Percentiles rank a stretch among this genome's conserved stretches.
Conservation (phyloP, 2,113 vertebrate species). For the Paramisgurnus dabryanus region DNA sequence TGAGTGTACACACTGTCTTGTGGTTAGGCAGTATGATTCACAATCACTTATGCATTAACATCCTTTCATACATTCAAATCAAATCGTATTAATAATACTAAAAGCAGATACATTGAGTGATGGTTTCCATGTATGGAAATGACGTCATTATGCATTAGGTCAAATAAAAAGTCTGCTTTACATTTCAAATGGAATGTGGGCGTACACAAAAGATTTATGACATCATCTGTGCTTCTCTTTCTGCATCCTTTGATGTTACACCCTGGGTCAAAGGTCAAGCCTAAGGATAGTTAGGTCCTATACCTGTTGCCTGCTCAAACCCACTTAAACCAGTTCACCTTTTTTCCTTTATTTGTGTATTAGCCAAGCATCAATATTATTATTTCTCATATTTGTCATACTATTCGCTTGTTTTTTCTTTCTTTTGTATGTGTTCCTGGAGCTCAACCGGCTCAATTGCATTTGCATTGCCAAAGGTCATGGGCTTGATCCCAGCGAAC, state of each 20-base stretch:
- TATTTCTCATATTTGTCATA: neutral
- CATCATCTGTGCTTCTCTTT: neutral
- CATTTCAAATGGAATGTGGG: neutral
- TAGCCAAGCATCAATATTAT: neutral
- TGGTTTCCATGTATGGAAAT: too few relatives aligned
- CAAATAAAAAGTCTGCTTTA: neutral
- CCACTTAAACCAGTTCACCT: neutral
- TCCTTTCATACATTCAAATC: too few relatives aligned
- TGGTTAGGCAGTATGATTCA: too few relatives aligned
- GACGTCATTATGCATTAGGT: neutral
- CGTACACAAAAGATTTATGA: neutral
- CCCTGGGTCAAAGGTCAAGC: constrained; percentile 25
- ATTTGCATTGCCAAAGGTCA: too few relatives aligned
- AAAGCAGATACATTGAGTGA: too few relatives aligned
- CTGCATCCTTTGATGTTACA: constrained; percentile 32
- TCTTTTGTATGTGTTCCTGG: too few relatives aligned
- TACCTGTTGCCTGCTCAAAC: constrained; percentile 10
- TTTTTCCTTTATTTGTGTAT: neutral
- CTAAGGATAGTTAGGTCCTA: constrained; percentile 1
- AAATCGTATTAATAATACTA: too few relatives aligned
- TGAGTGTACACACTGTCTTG: too few relatives aligned
- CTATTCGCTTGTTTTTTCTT: neutral
- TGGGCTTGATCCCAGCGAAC: too few relatives aligned
- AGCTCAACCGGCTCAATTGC: too few relatives aligned
- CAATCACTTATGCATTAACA: neutral